phyloP scores from a whole-genome alignment of 2,797 vertebrate species.

The Sebastes nivosus region DNA sequence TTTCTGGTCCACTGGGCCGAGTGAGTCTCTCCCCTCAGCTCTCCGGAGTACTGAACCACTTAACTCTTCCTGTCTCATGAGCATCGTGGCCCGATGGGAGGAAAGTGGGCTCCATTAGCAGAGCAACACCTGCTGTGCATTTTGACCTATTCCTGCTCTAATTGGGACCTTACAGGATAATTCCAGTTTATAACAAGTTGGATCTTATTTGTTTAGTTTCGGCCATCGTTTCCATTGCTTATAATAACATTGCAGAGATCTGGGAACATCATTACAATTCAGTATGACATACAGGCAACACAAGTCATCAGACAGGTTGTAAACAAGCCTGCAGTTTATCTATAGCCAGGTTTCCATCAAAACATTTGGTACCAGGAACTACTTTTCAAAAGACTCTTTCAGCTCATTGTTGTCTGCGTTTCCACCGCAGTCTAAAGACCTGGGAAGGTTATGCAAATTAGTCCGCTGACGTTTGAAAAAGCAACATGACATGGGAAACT shows the following conservation, averaged over 20 bases:
- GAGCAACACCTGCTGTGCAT: conserved; percentile 24
- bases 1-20: conserved; percentile 68
- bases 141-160: background rate
- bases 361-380: no score
- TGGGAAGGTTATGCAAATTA: no score
- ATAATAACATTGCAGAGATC: background rate
- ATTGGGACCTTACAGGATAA: background rate
- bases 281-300: background rate
- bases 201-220: background rate
- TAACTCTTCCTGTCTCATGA: conserved; percentile 54
- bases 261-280: background rate
- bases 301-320: background rate
- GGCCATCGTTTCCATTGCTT: background rate
- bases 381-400: no score
- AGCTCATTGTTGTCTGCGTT: no score
- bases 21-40: conserved; percentile 56
- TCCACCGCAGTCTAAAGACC: no score
- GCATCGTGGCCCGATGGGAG: conserved; percentile 12
- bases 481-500: no score
- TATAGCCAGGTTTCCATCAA: no score
- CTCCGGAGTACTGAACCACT: conserved; percentile 46
- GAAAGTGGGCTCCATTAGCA: background rate
- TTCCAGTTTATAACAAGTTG: background rate
- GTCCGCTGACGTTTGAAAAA: no score
- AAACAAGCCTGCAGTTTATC: conserved; percentile 2